phyloP scores from a whole-genome alignment of 1,140 invertebrate species.

The Venustaconcha ellipsiformis region DNA sequence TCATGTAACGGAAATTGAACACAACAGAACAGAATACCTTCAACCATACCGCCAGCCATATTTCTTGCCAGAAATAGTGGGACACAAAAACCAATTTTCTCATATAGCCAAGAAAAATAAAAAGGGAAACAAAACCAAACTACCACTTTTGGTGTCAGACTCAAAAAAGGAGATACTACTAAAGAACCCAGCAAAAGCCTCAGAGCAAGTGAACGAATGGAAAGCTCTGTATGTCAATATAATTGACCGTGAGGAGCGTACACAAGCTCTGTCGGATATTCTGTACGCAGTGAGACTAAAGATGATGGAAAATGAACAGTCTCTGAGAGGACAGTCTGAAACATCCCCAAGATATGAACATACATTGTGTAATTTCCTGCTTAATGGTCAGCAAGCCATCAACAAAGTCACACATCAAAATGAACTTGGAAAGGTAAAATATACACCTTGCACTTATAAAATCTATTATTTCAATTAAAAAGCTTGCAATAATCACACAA shows the following conservation, averaged over 20 bases:
- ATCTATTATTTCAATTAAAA: too few species aligned
- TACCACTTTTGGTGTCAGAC: too few species aligned
- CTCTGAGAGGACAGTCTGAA: constrained; percentile 37
- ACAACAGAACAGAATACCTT: too few species aligned
- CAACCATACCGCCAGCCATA: too few species aligned
- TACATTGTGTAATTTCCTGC: constrained; percentile 32
- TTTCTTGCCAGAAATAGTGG: too few species aligned
- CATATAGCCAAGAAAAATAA: too few species aligned
- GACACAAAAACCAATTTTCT: too few species aligned
- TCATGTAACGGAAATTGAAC: too few species aligned
- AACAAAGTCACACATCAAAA: constrained; percentile 16
- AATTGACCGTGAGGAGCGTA: constrained; percentile 40
- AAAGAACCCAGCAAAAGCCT: constrained; percentile 24
- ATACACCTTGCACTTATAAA: too few species aligned
- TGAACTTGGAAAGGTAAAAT: constrained; percentile 17
- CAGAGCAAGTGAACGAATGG: constrained; percentile 39
- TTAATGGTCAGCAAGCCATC: constrained; percentile 1
- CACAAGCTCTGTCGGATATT: constrained; percentile 47
- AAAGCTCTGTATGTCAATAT: constrained; percentile 46
- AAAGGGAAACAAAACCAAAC: too few species aligned
- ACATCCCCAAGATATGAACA: constrained; percentile 1
- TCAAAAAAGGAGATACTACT: not conserved
- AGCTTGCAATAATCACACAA: too few species aligned
- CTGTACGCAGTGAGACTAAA: constrained; percentile 41
- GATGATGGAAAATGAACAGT: constrained; percentile 50